These are phyloP conservation scores for Brachionus plicatilis DNA, from an alignment of 1,140 invertebrate genomes.

Conservation along the genomic window DNA sequence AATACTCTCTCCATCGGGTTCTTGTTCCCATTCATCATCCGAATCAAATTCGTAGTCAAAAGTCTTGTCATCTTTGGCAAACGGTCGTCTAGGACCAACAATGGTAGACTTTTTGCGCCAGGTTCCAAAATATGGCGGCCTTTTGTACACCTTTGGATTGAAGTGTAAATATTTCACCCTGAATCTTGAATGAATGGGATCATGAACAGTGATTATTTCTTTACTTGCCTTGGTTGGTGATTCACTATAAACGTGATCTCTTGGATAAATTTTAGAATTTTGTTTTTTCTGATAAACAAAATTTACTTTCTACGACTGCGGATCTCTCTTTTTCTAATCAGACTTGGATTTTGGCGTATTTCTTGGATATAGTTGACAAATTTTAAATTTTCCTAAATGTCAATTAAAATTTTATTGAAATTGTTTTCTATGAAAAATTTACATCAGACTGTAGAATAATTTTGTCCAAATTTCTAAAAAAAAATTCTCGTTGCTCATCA, in stretches of 20 bases:
- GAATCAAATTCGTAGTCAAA: conserved; percentile 40
- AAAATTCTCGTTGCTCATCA: not conserved
- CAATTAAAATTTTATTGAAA: not conserved
- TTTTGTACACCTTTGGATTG: not conserved
- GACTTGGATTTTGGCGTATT: not conserved
- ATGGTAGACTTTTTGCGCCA: conserved; percentile 17
- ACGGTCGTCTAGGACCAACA: conserved; percentile 24
- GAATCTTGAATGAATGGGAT: not conserved
- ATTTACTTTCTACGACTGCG: conserved; percentile 6
- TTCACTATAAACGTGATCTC: not conserved
- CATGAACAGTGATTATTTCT: not conserved
- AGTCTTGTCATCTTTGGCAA: conserved; percentile 4
- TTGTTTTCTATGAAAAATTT: not conserved
- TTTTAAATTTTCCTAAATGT: not conserved
- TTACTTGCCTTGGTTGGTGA: not conserved
- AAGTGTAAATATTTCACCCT: conserved; percentile 39
- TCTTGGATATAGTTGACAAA: not conserved
- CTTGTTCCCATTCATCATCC: conserved; percentile 41
- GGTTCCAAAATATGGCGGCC: conserved; percentile 38
- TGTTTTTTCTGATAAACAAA: not conserved
- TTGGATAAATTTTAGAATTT: not conserved
- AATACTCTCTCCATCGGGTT: conserved; percentile 35
- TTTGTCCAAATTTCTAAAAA: not conserved
- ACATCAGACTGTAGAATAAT: not conserved
- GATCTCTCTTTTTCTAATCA: not conserved